A percentile compares a stretch with the other conserved stretches of the same genome.
Conservation (phyloP, 2,888 invertebrate genomes). For the Eledona agricola region DNA sequence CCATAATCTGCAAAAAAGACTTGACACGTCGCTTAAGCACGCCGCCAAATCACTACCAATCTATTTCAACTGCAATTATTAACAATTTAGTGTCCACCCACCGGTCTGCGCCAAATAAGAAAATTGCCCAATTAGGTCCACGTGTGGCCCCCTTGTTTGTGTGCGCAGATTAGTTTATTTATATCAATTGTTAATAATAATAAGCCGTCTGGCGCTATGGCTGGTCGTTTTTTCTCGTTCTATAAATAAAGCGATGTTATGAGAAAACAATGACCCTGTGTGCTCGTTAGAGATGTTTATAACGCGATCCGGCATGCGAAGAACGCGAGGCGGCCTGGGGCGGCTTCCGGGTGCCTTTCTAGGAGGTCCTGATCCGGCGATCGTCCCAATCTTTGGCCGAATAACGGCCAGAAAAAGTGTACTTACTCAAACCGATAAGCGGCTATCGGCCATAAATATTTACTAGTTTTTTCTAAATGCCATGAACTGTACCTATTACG, state of each 20-base stretch:
- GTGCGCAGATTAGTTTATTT: constrained; percentile 27
- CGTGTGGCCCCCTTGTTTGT: too few relatives aligned
- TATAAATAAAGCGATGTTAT: constrained; percentile 46
- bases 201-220: constrained; percentile 47
- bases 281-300: constrained; percentile 54
- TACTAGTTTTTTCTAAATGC: constrained; percentile 39
- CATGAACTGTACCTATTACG: constrained; percentile 38
- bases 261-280: constrained; percentile 54
- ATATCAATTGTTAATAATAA: constrained; percentile 24
- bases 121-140: too few relatives aligned
- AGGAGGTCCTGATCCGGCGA: too few relatives aligned
- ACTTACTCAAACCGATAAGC: constrained; percentile 37
- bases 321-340: constrained; percentile 41
- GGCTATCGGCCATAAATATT: constrained; percentile 37
- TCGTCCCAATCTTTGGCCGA: constrained; percentile 22
- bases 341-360: too few relatives aligned
- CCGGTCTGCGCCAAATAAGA: constrained; percentile 18
- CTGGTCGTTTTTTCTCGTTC: constrained; percentile 45
- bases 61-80: constrained; percentile 16
- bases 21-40: too few relatives aligned
- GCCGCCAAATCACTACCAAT: too few relatives aligned
- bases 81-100: constrained; percentile 16
- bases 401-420: constrained; percentile 37
- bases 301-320: constrained; percentile 16
- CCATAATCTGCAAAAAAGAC: constrained; percentile 6